These are phyloP conservation scores for Danaus melanippus DNA, from an alignment of 1,140 invertebrate genomes.

Conservation along the genomic window DNA sequence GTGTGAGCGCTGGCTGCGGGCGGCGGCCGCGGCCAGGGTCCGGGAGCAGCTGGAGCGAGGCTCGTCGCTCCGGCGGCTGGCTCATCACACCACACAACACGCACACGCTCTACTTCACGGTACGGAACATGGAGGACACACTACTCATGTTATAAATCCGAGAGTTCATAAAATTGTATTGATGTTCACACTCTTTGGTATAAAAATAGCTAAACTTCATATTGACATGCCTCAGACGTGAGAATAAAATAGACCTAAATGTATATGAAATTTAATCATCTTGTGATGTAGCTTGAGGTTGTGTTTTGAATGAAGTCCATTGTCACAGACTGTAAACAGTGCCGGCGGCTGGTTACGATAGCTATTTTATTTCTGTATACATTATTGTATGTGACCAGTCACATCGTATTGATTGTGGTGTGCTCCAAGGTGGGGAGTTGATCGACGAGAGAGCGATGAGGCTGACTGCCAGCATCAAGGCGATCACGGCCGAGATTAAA, in stretches of 20 bases:
- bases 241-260: too few species aligned
- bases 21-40: conserved; percentile 51
- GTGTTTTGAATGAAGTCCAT: too few species aligned
- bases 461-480: conserved; percentile 56
- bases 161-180: background rate
- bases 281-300: too few species aligned
- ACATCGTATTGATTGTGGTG: too few species aligned
- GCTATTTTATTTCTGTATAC: background rate
- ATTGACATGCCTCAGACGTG: too few species aligned
- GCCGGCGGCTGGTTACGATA: too few species aligned
- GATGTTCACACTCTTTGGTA: too few species aligned
- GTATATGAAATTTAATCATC: too few species aligned
- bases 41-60: conserved; percentile 58
- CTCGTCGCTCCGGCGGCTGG: conserved; percentile 41
- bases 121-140: conserved; percentile 4
- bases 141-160: background rate
- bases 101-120: conserved; percentile 29
- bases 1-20: conserved; percentile 33
- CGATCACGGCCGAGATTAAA: conserved; percentile 58
- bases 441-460: conserved; percentile 64
- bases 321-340: too few species aligned
- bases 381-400: too few species aligned
- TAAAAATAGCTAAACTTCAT: too few species aligned
- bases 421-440: conserved; percentile 44
- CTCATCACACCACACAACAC: conserved; percentile 30